Conservation (phyloP, 2,888 invertebrate genomes). For the Micoletzkya japonica region DNA sequence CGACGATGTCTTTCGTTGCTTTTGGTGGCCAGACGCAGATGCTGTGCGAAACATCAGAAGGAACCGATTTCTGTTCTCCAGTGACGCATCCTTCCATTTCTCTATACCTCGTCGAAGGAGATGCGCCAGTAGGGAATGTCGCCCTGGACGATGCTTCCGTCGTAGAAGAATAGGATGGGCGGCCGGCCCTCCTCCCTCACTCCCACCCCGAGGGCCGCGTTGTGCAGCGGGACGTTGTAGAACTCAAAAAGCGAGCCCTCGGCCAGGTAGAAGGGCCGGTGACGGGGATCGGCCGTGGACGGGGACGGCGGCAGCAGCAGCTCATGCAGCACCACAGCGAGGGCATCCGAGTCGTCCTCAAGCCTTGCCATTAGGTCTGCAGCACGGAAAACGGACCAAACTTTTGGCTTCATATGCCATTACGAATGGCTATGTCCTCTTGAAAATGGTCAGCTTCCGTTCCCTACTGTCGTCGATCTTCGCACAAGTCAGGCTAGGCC, state of each 20-base stretch:
- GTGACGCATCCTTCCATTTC: background rate
- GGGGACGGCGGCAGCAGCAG: background rate
- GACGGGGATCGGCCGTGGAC: background rate
- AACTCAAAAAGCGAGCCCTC: background rate
- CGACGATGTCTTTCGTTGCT: background rate
- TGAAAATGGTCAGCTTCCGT: too few species aligned
- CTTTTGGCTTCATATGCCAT: too few species aligned
- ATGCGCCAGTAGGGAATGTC: constrained; percentile 27
- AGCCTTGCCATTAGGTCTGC: background rate
- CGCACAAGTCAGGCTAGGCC: too few species aligned
- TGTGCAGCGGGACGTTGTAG: constrained; percentile 13
- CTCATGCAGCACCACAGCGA: background rate
- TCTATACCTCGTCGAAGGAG: constrained; percentile 3
- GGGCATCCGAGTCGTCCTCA: background rate
- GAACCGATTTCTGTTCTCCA: too few species aligned
- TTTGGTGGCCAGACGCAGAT: background rate
- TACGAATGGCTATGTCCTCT: too few species aligned
- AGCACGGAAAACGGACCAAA: too few species aligned
- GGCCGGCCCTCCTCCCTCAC: background rate
- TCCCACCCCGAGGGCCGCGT: constrained; percentile 14
- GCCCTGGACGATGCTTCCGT: constrained; percentile 22
- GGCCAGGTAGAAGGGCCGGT: background rate
- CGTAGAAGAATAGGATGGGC: constrained; percentile 15
- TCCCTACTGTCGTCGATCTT: too few species aligned
- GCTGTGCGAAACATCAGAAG: too few species aligned